Evolutionary conservation across 1,140 invertebrate genomes (phyloP).

Genomic region (Meteorus sp.): DNA sequence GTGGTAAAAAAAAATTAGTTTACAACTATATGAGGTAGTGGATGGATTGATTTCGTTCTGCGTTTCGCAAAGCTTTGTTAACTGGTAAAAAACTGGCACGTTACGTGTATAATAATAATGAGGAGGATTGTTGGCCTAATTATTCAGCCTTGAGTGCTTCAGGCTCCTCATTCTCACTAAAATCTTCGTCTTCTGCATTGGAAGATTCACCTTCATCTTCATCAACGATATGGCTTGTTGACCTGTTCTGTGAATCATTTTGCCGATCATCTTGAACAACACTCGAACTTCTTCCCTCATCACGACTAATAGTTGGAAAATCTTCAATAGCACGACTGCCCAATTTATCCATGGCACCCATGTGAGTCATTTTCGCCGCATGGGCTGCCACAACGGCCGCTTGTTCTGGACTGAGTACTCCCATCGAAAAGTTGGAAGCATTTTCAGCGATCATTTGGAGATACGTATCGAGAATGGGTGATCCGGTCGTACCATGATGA

Average conservation of each 20-base stretch:
- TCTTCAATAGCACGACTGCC: constrained; percentile 44
- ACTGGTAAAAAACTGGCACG: no score
- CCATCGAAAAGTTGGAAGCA: constrained; percentile 62
- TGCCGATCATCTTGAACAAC: constrained; percentile 48
- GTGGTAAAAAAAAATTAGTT: constrained; percentile 1
- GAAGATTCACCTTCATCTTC: constrained; percentile 43
- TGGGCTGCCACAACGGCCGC: constrained; percentile 59
- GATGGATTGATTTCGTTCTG: constrained; percentile 30
- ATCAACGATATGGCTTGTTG: constrained; percentile 21
- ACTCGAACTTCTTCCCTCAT: constrained; percentile 43
- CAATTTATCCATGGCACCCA: constrained; percentile 65
- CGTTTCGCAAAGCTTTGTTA: no score
- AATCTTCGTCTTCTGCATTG: constrained; percentile 51
- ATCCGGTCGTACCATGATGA: constrained; percentile 63
- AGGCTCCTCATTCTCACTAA: constrained; percentile 51
- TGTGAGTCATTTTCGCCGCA: constrained; percentile 70
- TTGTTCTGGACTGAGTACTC: constrained; percentile 61
- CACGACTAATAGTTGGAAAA: constrained; percentile 50
- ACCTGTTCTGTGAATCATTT: constrained; percentile 38
- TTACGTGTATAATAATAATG: constrained; percentile 5
- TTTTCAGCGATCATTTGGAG: constrained; percentile 84
- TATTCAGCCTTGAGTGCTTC: constrained; percentile 50
- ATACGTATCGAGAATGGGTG: constrained; percentile 80
- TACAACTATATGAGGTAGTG: constrained; percentile 35
- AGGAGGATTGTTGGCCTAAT: not conserved